Percentiles rank a stretch among this genome's conserved stretches.
These are phyloP conservation scores for Acomys russatus DNA, from an alignment of 2,797 vertebrate species.

Conservation along the genomic window DNA sequence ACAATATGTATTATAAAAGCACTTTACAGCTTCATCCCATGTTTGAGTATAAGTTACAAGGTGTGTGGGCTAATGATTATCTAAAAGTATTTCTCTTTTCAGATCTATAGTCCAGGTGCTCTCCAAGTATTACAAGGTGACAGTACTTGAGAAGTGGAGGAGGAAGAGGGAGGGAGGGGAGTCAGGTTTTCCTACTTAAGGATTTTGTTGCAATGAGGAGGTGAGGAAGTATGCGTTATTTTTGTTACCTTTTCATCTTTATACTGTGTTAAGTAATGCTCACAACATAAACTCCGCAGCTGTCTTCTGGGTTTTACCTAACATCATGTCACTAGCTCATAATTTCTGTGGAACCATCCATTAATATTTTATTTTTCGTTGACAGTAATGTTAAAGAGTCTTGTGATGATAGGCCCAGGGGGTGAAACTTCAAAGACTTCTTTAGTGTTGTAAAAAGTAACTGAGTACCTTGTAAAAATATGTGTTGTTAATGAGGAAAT, in stretches of 20 bases:
- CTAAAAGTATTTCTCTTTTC: conserved; percentile 82
- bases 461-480: conserved; percentile 63
- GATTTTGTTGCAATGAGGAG: conserved; percentile 79
- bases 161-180: conserved; percentile 72
- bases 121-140: conserved; percentile 77
- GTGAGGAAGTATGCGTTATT: conserved; percentile 82
- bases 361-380: conserved; percentile 42
- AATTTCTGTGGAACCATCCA: background rate
- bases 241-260: conserved; percentile 79
- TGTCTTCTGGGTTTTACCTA: conserved; percentile 77
- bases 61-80: conserved; percentile 85
- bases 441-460: conserved; percentile 60
- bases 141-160: conserved; percentile 71
- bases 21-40: conserved; percentile 88
- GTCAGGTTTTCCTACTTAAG: conserved; percentile 71
- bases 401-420: conserved; percentile 11
- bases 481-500: conserved; percentile 67
- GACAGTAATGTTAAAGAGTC: conserved; percentile 33
- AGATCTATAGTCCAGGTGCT: conserved; percentile 79
- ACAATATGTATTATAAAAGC: conserved; percentile 90
- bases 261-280: conserved; percentile 81
- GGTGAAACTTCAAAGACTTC: conserved; percentile 40
- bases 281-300: conserved; percentile 81
- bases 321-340: background rate
- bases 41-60: conserved; percentile 80